Evolutionary conservation across 2,797 vertebrate genomes (phyloP).

Genomic region (Sylvia borin): DNA sequence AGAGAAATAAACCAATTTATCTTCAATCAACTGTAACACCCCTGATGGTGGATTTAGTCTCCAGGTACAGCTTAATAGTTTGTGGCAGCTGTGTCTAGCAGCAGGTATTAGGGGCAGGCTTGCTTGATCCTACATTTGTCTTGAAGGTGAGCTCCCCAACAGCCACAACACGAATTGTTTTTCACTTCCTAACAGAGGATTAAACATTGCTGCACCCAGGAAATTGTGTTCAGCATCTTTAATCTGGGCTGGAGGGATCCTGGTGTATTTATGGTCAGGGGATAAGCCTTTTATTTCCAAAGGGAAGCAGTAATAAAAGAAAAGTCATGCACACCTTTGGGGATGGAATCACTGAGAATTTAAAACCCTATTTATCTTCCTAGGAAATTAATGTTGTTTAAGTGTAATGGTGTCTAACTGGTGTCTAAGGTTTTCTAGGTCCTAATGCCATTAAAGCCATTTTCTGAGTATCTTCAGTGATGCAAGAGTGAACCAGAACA

Average conservation of each 20-base stretch:
- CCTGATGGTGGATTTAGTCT: neutral
- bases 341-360: neutral
- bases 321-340: neutral
- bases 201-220: neutral
- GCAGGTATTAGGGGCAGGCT: neutral
- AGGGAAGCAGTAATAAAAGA: neutral
- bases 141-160: neutral
- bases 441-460: neutral
- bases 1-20: neutral
- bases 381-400: neutral
- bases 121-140: neutral
- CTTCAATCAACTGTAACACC: neutral
- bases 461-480: neutral
- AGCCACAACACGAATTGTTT: accelerated
- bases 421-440: neutral
- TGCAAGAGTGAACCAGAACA: neutral
- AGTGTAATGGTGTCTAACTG: neutral
- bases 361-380: neutral
- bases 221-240: neutral
- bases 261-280: neutral
- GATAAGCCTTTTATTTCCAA: neutral
- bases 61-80: neutral
- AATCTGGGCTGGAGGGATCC: neutral
- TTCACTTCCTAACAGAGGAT: neutral
- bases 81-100: neutral